These are phyloP conservation scores for Entelurus aequoreus DNA, from an alignment of 2,113 vertebrate genomes.

Conservation along the genomic window DNA sequence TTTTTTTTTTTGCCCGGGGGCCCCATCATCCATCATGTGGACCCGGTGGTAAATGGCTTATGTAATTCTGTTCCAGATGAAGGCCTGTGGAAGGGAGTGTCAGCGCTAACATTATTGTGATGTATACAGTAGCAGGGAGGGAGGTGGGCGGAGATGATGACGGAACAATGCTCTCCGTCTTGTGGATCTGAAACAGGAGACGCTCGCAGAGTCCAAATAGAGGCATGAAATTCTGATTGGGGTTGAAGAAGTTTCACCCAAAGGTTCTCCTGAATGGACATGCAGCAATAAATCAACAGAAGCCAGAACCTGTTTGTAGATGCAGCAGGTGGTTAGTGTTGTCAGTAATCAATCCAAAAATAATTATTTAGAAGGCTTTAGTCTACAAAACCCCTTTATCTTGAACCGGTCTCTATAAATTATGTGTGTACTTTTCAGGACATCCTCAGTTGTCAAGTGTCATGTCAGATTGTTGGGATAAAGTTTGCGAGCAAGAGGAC, in stretches of 20 bases:
- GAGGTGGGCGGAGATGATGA: slow-evolving; percentile 13
- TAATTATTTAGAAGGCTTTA: not conserved
- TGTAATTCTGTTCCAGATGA: slow-evolving; percentile 71
- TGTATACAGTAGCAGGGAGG: slow-evolving; percentile 57
- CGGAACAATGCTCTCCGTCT: slow-evolving; percentile 16
- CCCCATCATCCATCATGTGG: slow-evolving; percentile 64
- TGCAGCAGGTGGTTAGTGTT: not conserved
- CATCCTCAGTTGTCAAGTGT: no score
- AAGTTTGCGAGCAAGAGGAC: no score
- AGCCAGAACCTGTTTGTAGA: not conserved
- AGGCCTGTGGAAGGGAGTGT: slow-evolving; percentile 65
- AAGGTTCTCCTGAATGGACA: not conserved
- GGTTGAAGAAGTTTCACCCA: not conserved
- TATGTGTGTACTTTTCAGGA: no score
- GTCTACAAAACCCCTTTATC: not conserved
- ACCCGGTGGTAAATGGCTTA: slow-evolving; percentile 72
- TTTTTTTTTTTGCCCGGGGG: slow-evolving; percentile 37
- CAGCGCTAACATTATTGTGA: slow-evolving; percentile 67
- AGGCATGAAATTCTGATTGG: slow-evolving; percentile 15
- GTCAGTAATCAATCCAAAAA: not conserved
- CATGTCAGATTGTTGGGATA: no score
- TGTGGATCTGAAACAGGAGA: not conserved
- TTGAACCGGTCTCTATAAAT: no score
- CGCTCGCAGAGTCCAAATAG: not conserved
- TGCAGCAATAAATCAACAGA: not conserved